phyloP scores from a whole-genome alignment of 2,113 vertebrate genomes.

The Alligator sinensis region DNA sequence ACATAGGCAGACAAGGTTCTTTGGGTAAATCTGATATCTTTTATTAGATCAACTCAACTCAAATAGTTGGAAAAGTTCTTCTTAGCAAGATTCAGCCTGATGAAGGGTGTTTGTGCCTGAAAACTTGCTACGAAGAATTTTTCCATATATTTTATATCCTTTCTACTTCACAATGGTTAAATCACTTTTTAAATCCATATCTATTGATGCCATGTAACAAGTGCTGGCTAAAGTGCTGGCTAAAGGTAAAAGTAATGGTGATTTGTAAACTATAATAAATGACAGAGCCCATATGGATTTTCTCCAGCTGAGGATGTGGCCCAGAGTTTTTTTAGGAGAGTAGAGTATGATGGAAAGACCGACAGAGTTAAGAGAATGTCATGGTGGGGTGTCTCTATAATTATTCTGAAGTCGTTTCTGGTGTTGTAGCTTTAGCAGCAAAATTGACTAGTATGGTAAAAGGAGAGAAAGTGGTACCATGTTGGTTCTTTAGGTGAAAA shows the following conservation, averaged over 20 bases:
- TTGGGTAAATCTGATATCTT: no score
- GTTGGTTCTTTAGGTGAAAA: background rate
- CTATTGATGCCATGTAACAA: background rate
- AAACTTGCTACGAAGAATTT: no score
- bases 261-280: conserved; percentile 41
- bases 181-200: accelerated
- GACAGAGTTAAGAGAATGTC: background rate
- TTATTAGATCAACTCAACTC: no score
- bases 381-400: background rate
- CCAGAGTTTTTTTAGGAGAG: background rate
- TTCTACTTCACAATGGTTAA: background rate
- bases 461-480: background rate
- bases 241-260: conserved; percentile 1
- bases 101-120: no score
- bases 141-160: background rate
- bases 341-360: background rate
- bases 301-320: background rate
- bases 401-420: background rate
- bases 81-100: no score
- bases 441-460: background rate
- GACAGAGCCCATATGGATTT: background rate
- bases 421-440: background rate
- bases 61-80: no score
- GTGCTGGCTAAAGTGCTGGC: background rate
- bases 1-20: no score